Evolutionary conservation across 2,113 vertebrate genomes (phyloP).

Genomic region (Caracal caracal): DNA sequence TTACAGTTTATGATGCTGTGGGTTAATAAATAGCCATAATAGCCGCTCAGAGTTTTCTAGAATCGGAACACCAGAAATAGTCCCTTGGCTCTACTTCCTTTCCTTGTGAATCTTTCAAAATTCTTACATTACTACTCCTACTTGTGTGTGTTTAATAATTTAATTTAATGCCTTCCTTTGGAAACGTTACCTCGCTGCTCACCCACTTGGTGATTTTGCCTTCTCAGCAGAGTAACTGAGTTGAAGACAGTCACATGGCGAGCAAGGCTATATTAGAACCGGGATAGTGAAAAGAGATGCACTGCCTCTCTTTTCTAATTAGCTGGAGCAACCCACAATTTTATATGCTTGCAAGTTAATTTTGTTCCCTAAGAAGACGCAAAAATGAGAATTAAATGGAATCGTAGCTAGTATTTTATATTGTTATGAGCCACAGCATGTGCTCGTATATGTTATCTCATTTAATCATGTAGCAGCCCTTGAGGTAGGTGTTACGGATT

Average conservation of each 20-base stretch:
- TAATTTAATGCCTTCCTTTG: slow-evolving; percentile 56
- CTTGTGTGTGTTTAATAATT: slow-evolving; percentile 65
- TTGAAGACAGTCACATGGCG: neutral
- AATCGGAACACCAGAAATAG: slow-evolving; percentile 50
- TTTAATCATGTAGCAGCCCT: neutral
- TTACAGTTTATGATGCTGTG: slow-evolving; percentile 12
- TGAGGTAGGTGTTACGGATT: neutral
- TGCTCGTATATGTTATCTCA: neutral
- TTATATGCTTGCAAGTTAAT: neutral
- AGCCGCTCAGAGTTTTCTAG: slow-evolving; percentile 41
- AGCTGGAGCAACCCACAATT: neutral
- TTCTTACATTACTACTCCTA: neutral
- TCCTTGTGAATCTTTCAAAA: slow-evolving; percentile 61
- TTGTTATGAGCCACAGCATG: neutral
- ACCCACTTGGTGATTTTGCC: neutral
- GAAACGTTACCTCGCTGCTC: slow-evolving; percentile 54
- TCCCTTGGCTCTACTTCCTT: slow-evolving; percentile 60
- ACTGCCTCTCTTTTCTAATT: neutral
- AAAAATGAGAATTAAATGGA: neutral
- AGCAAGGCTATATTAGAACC: neutral
- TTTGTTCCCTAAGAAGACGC: slow-evolving; percentile 11
- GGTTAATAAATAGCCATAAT: slow-evolving; percentile 73
- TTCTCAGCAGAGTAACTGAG: slow-evolving; percentile 44
- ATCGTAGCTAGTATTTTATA: neutral
- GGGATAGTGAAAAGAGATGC: neutral